Percentiles rank a stretch among this genome's conserved stretches.
These are phyloP conservation scores for Tiliacea citrago DNA, from an alignment of 2,888 invertebrate species.

Conservation along the genomic window DNA sequence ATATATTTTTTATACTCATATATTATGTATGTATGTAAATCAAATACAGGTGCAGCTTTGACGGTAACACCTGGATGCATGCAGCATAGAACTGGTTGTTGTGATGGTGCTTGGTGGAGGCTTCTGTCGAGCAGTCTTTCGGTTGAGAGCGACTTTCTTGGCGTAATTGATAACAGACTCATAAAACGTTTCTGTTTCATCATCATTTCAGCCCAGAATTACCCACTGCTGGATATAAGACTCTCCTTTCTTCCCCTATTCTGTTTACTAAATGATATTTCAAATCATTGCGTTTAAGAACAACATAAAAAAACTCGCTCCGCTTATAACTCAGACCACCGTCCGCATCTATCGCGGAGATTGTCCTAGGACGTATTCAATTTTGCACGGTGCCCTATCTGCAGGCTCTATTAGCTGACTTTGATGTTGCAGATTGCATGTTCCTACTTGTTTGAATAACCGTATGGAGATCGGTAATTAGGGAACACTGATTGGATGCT, in stretches of 20 bases:
- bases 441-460: conserved; percentile 72
- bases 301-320: neutral
- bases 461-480: conserved; percentile 57
- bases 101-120: neutral
- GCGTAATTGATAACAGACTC: neutral
- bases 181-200: neutral
- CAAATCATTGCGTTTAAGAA: too few species aligned
- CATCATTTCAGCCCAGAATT: too few species aligned
- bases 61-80: too few species aligned
- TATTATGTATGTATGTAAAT: too few species aligned
- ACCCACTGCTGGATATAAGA: too few species aligned
- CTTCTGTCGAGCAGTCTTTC: neutral
- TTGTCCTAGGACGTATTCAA: conserved; percentile 89
- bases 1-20: too few species aligned
- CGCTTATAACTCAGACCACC: conserved; percentile 53
- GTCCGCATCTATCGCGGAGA: conserved; percentile 84
- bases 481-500: conserved; percentile 44
- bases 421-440: conserved; percentile 65
- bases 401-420: conserved; percentile 83
- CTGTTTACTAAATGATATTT: neutral
- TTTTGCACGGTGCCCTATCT: conserved; percentile 87
- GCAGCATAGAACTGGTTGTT: neutral
- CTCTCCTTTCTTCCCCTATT: too few species aligned
- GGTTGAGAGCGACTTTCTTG: neutral
- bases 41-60: neutral